A percentile compares a stretch with the other conserved stretches of the same genome.
These are phyloP conservation scores for Cervus canadensis DNA, from an alignment of 2,113 vertebrate species.

Conservation along the genomic window DNA sequence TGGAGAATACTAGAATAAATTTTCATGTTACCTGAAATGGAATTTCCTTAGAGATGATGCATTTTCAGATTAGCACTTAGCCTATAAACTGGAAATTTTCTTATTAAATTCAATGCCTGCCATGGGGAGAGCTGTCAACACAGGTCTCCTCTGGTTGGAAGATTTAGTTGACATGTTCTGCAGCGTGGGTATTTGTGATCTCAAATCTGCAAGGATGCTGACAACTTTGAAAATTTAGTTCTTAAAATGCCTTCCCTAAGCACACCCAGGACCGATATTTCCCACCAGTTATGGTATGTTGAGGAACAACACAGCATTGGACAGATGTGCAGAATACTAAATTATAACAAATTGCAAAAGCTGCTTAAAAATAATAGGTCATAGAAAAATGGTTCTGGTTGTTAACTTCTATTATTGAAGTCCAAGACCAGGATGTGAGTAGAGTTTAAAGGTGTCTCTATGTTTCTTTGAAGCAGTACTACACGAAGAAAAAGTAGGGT, in stretches of 20 bases:
- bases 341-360: neutral
- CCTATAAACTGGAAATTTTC: neutral
- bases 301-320: neutral
- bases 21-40: neutral
- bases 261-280: neutral
- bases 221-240: neutral
- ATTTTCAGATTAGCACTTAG: conserved; percentile 24
- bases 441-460: neutral
- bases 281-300: neutral
- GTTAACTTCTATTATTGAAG: neutral
- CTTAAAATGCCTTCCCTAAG: neutral
- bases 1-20: neutral
- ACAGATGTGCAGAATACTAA: neutral
- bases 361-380: neutral
- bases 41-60: neutral
- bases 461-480: neutral
- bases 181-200: neutral
- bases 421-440: neutral
- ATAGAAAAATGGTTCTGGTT: neutral
- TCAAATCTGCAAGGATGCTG: neutral
- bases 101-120: neutral
- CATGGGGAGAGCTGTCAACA: neutral
- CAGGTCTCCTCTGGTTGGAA: conserved; percentile 12
- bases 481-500: neutral
- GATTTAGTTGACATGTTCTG: neutral